A percentile compares a stretch with the other conserved stretches of the same genome.
phyloP scores from a whole-genome alignment of 2,113 vertebrate species.

The Gobiocypris rarus region DNA sequence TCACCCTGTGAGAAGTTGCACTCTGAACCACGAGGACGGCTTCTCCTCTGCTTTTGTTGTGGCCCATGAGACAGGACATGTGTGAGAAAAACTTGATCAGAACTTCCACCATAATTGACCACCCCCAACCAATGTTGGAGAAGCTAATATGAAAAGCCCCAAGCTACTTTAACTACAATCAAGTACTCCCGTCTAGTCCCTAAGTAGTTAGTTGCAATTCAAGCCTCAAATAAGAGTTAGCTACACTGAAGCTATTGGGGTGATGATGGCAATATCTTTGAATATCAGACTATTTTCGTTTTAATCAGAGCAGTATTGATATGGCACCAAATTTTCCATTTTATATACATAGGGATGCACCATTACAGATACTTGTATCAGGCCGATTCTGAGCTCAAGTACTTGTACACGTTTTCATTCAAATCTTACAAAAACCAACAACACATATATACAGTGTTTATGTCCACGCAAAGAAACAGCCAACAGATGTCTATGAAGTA shows the following conservation, averaged over 20 bases:
- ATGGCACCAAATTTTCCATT: background rate
- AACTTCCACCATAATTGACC: background rate
- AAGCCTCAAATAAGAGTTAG: background rate
- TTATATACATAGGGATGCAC: too few relatives aligned
- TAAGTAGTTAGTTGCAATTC: background rate
- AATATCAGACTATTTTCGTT: background rate
- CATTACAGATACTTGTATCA: background rate
- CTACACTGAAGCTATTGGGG: background rate
- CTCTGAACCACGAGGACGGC: conserved; percentile 96
- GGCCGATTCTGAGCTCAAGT: too few relatives aligned
- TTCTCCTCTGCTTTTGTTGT: conserved; percentile 98
- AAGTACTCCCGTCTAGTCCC: background rate
- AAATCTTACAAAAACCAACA: too few relatives aligned
- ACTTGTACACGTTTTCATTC: too few relatives aligned
- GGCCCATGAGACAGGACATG: conserved; percentile 97
- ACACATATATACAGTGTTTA: too few relatives aligned
- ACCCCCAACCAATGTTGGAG: background rate
- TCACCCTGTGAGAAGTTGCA: conserved; percentile 95
- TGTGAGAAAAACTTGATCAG: conserved; percentile 81
- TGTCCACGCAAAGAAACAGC: too few relatives aligned
- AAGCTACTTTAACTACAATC: background rate
- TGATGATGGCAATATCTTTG: background rate
- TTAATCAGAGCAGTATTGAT: background rate
- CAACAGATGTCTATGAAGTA: too few relatives aligned
- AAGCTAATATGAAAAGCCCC: background rate